These are phyloP conservation scores for Marronus borbonicus DNA, from an alignment of 2,888 invertebrate species.

Conservation along the genomic window DNA sequence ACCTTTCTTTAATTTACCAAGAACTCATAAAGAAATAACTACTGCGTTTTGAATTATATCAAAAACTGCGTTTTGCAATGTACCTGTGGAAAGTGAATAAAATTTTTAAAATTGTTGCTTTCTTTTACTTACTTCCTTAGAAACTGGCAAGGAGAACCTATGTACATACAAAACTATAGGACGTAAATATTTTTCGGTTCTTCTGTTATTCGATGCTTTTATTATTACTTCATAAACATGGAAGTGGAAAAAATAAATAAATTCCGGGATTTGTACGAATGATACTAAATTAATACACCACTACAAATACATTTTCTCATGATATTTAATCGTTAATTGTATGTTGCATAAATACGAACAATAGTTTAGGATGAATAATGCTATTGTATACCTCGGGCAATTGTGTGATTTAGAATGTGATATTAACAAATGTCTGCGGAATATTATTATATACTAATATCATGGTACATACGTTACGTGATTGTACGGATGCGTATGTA, in stretches of 20 bases:
- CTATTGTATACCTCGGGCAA: conserved; percentile 13
- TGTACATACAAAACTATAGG: too few relatives aligned
- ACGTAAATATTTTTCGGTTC: too few relatives aligned
- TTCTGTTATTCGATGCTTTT: too few relatives aligned
- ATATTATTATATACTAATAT: conserved; percentile 18
- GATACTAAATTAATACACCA: background rate
- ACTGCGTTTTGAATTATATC: too few relatives aligned
- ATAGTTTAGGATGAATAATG: conserved; percentile 2
- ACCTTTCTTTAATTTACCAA: too few relatives aligned
- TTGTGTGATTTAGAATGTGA: conserved; percentile 10
- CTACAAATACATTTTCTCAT: background rate
- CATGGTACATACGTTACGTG: background rate
- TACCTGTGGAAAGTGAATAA: too few relatives aligned
- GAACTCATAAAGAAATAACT: too few relatives aligned
- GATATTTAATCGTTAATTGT: conserved; percentile 36
- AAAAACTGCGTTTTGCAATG: too few relatives aligned
- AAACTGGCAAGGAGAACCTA: too few relatives aligned
- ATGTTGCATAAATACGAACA: conserved; percentile 18
- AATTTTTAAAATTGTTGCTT: too few relatives aligned
- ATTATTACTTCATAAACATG: background rate
- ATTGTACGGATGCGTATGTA: too few relatives aligned
- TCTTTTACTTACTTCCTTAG: too few relatives aligned
- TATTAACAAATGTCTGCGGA: conserved; percentile 27
- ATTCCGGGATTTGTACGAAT: background rate
- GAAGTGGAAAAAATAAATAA: background rate